Percentiles rank a stretch among this genome's conserved stretches.
These are phyloP conservation scores for Antedon mediterranea DNA, from an alignment of 53 echinoderm and acorn worm genomes.

Conservation along the genomic window DNA sequence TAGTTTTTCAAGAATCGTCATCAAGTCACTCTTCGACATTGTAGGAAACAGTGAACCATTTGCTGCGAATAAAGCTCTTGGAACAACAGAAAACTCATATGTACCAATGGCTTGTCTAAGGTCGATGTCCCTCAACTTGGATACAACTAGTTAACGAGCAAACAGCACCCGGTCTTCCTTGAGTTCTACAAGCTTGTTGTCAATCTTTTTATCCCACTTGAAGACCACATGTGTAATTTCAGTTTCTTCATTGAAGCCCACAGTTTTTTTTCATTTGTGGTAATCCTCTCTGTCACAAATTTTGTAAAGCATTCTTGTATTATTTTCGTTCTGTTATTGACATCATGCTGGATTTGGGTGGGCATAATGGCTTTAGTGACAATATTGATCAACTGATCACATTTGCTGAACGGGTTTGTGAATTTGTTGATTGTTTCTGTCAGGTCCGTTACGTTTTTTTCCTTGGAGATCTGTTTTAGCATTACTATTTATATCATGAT, in stretches of 20 bases:
- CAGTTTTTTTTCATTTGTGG: not conserved
- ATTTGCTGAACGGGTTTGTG: constrained; percentile 4
- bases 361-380: constrained; percentile 11
- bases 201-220: too few relatives aligned
- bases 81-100: constrained; percentile 2
- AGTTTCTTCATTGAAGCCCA: constrained; percentile 18
- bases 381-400: not conserved
- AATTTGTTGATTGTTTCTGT: not conserved
- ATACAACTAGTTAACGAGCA: constrained; percentile 10
- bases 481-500: not conserved
- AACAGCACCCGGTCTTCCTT: constrained; percentile 13
- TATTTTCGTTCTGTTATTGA: constrained; percentile 1
- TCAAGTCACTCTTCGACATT: not conserved
- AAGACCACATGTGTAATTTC: constrained; percentile 13
- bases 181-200: not conserved
- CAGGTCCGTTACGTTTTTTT: constrained; percentile 7
- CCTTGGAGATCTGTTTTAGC: not conserved
- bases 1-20: constrained; percentile 3
- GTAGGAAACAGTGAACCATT: constrained; percentile 4
- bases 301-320: not conserved
- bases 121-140: constrained; percentile 6
- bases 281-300: constrained; percentile 12
- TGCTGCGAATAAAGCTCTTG: constrained; percentile 4
- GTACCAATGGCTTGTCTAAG: not conserved
- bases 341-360: not conserved